Base-by-base conservation (phyloP, 2,113 vertebrate species). In the Raphicerus campestris region DNA sequence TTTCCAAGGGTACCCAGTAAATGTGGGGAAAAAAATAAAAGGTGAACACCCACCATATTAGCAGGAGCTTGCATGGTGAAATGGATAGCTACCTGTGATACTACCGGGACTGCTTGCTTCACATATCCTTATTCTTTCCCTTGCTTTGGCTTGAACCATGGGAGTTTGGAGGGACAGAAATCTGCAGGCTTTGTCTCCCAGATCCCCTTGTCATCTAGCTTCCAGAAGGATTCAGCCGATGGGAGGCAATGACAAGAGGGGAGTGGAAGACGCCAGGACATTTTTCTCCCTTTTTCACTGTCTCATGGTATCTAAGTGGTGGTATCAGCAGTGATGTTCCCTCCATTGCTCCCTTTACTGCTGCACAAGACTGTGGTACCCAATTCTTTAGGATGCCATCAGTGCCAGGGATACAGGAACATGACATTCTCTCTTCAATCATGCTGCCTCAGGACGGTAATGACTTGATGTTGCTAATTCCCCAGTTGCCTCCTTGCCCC, bases 201-300 rank as follows among this genome's bases (percentile, higher is more conserved):
- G 10, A 7, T 1, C 24, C 10, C 16, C 9, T 5, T 51, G 16
- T 49, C 24, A 8, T 70, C 22, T 53, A 24, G 16, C 13, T 56
- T 92, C 20, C 17, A 51, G 26, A 15, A 47, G 26, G 35, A 1
- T n/a, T 75, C 47, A 39, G 42, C 6, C 91, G 32, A 17, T 28
- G 45, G 49, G 15, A 87, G 49, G 3, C 16, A 61, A 35, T 66
- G 24, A 61, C 10, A 35, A 66, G 32, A 22, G 11, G 47, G 70
- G 32, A 26, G 28, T 28, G 9, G 28, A 26, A 45, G 9, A 30
- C 7, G 2, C 4, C 7, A 16, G 39, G 45, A 8, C 0, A 4
- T 28, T 63, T 28, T 60, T 66, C 24, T 87, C 39, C 42, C 9
- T 20, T 0, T 11, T 61, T 53, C 5, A 51, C 10, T 93, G 47